Evolutionary conservation across 2,888 invertebrate species (phyloP).

Genomic region (Xestoiulus laeticollis): DNA sequence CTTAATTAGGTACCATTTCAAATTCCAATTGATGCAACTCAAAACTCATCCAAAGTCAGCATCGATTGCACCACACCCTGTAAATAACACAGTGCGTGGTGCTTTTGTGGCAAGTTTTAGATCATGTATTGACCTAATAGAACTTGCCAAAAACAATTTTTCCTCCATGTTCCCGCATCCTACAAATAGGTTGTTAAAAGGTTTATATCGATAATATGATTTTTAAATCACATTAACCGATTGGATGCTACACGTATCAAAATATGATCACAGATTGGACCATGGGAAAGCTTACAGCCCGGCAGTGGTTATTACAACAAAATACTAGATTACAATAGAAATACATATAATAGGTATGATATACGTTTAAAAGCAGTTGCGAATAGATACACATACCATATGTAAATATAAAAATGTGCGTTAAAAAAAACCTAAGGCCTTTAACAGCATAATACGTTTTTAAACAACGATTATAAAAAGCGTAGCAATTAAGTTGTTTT

Average conservation of each 20-base stretch:
- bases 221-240: background rate
- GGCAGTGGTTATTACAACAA: background rate
- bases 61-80: background rate
- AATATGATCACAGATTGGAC: background rate
- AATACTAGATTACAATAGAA: constrained; percentile 15
- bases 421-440: background rate
- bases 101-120: background rate
- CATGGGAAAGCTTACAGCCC: background rate
- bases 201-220: background rate
- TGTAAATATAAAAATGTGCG: background rate
- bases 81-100: background rate
- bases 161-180: background rate
- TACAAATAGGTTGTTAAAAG: background rate
- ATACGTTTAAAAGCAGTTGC: constrained; percentile 23
- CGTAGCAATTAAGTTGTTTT: background rate
- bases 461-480: background rate
- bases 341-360: constrained; percentile 41
- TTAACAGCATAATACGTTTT: background rate
- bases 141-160: background rate
- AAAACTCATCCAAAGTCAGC: background rate
- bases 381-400: background rate
- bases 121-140: background rate
- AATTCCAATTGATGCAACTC: background rate
- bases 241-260: background rate
- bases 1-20: constrained; percentile 28